Conservation (phyloP, 2,113 vertebrate genomes). For the Marmota flaviventris region DNA sequence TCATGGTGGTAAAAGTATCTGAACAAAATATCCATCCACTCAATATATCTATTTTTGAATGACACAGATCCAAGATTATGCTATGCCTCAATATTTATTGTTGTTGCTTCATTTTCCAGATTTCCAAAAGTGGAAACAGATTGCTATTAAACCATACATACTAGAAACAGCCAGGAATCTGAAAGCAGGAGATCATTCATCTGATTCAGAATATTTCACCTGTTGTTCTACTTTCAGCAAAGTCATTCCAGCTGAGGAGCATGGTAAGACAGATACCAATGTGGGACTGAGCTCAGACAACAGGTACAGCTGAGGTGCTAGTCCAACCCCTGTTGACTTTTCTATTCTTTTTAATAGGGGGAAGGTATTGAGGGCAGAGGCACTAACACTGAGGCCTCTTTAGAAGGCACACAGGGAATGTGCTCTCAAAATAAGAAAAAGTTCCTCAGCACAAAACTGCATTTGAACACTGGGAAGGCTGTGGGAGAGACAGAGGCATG, state of each 20-base stretch:
- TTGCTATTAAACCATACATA: no score
- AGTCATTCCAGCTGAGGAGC: accelerated
- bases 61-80: not conserved
- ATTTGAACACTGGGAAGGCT: not conserved
- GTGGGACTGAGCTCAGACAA: not conserved
- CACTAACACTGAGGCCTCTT: not conserved
- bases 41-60: not conserved
- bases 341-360: not conserved
- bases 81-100: not conserved
- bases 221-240: accelerated
- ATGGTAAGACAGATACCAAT: not conserved
- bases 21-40: no score
- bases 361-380: not conserved
- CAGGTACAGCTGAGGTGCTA: not conserved
- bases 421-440: not conserved
- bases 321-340: not conserved
- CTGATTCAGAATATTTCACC: not conserved
- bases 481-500: not conserved
- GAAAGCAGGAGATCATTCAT: not conserved
- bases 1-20: no score
- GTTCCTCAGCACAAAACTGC: not conserved
- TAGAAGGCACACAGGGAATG: not conserved
- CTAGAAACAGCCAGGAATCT: no score
- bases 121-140: not conserved
- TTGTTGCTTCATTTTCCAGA: not conserved